Conservation (phyloP, 2,797 vertebrate species). For the Morelia viridis region DNA sequence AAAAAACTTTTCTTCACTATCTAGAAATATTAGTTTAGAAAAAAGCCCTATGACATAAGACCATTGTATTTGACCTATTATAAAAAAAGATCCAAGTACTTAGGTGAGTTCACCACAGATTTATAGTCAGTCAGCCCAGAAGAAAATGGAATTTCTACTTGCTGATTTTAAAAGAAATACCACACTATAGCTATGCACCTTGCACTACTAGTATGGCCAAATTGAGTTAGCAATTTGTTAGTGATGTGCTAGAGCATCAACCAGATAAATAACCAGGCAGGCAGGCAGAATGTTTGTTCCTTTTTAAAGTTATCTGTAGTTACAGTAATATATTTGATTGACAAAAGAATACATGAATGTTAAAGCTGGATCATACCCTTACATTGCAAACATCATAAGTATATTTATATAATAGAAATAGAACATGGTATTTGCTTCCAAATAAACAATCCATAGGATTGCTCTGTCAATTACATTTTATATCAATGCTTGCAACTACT, state of each 20-base stretch:
- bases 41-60: background rate
- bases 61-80: background rate
- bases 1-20: background rate
- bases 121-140: background rate
- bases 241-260: background rate
- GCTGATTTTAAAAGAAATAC: background rate
- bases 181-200: background rate
- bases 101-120: background rate
- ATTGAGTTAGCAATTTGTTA: background rate
- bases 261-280: background rate
- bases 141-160: conserved; percentile 7
- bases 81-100: background rate
- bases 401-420: too few relatives aligned
- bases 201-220: background rate
- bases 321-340: too few relatives aligned
- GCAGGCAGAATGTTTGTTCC: background rate
- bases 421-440: background rate
- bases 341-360: background rate
- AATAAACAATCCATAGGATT: background rate
- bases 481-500: background rate
- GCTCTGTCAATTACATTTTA: background rate
- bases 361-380: background rate
- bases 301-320: background rate
- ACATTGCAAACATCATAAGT: too few relatives aligned
- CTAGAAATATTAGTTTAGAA: background rate